Evolutionary conservation across 2,113 vertebrate genomes (phyloP).

Genomic region (Pteropus alecto): DNA sequence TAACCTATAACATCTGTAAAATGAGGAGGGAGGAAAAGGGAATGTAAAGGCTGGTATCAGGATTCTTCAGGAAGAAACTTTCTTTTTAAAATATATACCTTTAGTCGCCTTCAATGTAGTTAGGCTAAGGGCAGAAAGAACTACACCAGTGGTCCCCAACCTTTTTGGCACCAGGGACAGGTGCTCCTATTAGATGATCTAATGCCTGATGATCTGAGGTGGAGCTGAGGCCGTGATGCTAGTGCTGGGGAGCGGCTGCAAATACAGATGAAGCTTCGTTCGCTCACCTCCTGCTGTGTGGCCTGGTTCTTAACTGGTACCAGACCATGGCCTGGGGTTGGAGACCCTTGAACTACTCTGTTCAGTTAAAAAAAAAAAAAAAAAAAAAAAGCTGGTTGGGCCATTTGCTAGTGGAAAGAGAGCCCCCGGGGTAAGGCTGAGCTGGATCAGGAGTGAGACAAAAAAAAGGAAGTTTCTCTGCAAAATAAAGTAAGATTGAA

Average conservation of each 20-base stretch:
- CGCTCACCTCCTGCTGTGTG: too few species aligned
- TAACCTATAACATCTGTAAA: not conserved
- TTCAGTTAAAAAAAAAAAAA: not conserved
- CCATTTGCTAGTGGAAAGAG: not conserved
- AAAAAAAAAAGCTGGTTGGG: not conserved
- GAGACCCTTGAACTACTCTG: not conserved
- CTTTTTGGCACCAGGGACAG: too few species aligned
- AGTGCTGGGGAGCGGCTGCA: too few species aligned
- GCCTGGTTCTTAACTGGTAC: too few species aligned
- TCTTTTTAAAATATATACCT: not conserved
- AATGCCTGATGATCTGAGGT: too few species aligned
- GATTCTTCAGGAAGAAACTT: not conserved
- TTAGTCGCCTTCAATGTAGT: not conserved
- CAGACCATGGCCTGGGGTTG: too few species aligned
- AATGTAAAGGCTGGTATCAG: not conserved
- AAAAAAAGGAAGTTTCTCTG: not conserved
- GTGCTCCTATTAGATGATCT: too few species aligned
- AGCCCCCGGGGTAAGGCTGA: not conserved
- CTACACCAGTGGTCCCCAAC: not conserved
- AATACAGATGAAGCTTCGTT: too few species aligned
- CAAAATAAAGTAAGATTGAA: not conserved
- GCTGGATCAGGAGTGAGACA: not conserved
- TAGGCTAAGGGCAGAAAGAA: not conserved
- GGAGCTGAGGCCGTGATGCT: too few species aligned
- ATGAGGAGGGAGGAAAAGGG: not conserved